Percentiles rank a stretch among this genome's conserved stretches.
Conservation (phyloP, 2,113 vertebrate genomes). For the Lanius ludovicianus region DNA sequence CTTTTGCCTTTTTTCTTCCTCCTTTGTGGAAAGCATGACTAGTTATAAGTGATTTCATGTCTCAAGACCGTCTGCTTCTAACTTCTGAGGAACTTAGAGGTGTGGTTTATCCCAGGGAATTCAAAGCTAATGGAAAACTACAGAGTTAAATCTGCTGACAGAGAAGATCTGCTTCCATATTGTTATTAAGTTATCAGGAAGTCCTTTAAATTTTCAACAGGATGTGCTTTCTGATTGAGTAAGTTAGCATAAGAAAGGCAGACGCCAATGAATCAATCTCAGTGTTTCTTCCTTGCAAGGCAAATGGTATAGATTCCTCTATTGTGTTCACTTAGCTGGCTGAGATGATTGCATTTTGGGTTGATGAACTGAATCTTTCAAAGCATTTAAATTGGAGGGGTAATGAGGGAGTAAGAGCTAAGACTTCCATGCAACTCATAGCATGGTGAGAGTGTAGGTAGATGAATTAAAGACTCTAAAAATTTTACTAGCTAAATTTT, state of each 20-base stretch:
- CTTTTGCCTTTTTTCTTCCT: neutral
- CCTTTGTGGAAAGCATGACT: neutral
- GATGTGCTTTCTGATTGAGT: conserved; percentile 27
- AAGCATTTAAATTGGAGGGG: conserved; percentile 26
- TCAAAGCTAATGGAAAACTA: neutral
- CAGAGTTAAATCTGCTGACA: neutral
- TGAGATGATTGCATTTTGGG: conserved; percentile 37
- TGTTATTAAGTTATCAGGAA: conserved; percentile 37
- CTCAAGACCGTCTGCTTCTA: neutral
- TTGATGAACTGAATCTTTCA: conserved; percentile 49
- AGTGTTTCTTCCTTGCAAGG: conserved; percentile 7
- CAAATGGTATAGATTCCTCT: conserved; percentile 1
- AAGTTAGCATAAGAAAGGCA: conserved; percentile 15
- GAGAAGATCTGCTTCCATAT: neutral
- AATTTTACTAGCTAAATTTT: neutral
- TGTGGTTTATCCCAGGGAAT: neutral
- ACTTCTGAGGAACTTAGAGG: neutral
- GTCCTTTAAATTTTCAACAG: conserved; percentile 42
- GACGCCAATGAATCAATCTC: conserved; percentile 33
- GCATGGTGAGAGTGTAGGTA: neutral
- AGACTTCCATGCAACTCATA: neutral
- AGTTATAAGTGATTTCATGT: neutral
- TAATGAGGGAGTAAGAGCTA: conserved; percentile 6
- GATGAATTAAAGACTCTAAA: neutral
- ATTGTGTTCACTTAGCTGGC: conserved; percentile 14